Conservation (phyloP, 1,140 invertebrate species). For the Diuraphis noxia region DNA sequence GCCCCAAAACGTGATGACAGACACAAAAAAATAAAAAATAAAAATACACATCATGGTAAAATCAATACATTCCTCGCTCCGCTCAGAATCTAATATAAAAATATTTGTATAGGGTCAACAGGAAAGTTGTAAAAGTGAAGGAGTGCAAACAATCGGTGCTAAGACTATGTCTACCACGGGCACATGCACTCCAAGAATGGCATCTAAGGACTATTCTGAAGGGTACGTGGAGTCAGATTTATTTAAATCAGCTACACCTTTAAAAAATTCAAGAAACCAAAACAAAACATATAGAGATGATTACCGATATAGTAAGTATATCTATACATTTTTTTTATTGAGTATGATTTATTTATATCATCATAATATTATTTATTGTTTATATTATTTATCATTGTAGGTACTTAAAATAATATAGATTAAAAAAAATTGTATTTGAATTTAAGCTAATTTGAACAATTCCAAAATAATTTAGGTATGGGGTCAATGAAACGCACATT, state of each 20-base stretch:
- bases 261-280: conserved; percentile 52
- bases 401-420: neutral
- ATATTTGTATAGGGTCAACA: conserved; percentile 41
- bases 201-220: conserved; percentile 42
- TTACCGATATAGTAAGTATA: conserved; percentile 16
- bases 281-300: conserved; percentile 52
- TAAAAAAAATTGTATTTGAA: neutral
- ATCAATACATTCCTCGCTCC: no score
- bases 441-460: neutral
- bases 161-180: conserved; percentile 58
- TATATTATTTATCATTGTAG: neutral
- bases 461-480: conserved; percentile 7
- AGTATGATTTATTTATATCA: neutral
- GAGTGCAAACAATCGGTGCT: conserved; percentile 74
- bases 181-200: conserved; percentile 57
- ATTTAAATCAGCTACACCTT: conserved; percentile 52
- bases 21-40: no score
- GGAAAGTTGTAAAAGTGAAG: conserved; percentile 70
- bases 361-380: neutral
- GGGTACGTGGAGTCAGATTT: conserved; percentile 52
- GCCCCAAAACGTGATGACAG: no score
- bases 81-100: no score
- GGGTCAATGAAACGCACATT: conserved; percentile 91
- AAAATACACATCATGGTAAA: no score
- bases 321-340: neutral